Evolutionary conservation across 2,113 vertebrate species (phyloP), one percentile per base, ranked within the genome.

Genomic region (Anarhynchus alexandrinus): DNA sequence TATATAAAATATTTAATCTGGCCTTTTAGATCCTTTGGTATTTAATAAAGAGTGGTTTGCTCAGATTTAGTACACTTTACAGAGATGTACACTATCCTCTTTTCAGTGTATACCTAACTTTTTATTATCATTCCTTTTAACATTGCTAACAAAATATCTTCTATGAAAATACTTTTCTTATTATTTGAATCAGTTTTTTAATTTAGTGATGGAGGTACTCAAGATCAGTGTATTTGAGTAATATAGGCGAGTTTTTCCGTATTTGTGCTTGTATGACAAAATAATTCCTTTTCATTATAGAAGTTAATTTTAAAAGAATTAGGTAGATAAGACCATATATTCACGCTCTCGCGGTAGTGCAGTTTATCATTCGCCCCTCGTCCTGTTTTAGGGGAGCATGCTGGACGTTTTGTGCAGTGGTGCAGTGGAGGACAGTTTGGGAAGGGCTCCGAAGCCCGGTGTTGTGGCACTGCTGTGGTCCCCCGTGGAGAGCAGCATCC

Each of bases 321-420:
- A 11, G 11, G 19, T 45, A 62, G 12, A 15, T 57, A 74, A 72
- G 55, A 45, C 11, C 23, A 47, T 59, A 25, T 59, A 2, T 61
- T 86, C 9, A 6, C 26, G 18, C 27, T 65, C 0, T 43, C 15
- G 11, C 11, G 20, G 32, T 19, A 61, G 18, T 12, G 11, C 34
- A 43, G 7, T 55, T 67, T 82, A 17, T 36, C 32, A 34, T 16
- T 38, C 7, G 10, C 10, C 16, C 5, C 22, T 67, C 0, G 0
- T 38, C 22, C 30, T 58, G 12, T 66, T 51, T 57, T 34, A 42
- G 7, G 14, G 8, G 15, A 40, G 10, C 5, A 2, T 15, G 32
- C 16, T 57, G 36, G 38, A 26, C 0, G 0, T 40, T 57, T 36
- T 36, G 30, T 64, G 3, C 54, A 29, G 30, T 5, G 10, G 15